Evolutionary conservation across 2,888 invertebrate species (phyloP).

Genomic region (Zygogramma bicolorata): DNA sequence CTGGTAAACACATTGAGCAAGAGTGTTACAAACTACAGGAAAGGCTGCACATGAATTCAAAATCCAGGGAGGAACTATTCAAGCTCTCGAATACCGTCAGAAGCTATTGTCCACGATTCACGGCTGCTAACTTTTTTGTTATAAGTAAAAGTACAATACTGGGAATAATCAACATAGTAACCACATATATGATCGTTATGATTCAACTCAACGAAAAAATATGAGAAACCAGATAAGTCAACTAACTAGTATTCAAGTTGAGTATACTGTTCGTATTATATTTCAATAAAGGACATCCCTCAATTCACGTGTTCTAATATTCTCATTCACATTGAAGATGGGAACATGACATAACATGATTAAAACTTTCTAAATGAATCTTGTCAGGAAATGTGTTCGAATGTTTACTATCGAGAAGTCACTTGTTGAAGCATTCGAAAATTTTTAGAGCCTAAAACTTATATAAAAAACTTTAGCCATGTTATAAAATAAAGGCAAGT

Average conservation of each 20-base stretch:
- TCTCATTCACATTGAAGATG: too few relatives aligned
- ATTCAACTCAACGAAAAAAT: slow-evolving; percentile 24
- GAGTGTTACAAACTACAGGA: slow-evolving; percentile 27
- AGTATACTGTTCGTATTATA: background rate
- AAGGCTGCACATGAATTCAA: slow-evolving; percentile 22
- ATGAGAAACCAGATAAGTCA: background rate
- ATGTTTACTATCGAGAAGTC: too few relatives aligned
- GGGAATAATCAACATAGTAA: slow-evolving; percentile 26
- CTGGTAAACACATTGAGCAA: slow-evolving; percentile 10
- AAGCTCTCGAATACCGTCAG: slow-evolving; percentile 19
- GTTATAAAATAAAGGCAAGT: too few relatives aligned
- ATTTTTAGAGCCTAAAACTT: too few relatives aligned
- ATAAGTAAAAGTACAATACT: slow-evolving; percentile 30
- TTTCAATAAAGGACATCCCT: background rate
- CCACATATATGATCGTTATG: slow-evolving; percentile 34
- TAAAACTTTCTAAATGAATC: too few relatives aligned
- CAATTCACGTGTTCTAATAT: too few relatives aligned
- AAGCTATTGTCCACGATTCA: slow-evolving; percentile 23
- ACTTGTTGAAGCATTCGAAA: too few relatives aligned
- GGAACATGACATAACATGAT: too few relatives aligned
- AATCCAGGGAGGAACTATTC: slow-evolving; percentile 28
- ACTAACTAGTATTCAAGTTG: background rate
- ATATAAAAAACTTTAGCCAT: too few relatives aligned
- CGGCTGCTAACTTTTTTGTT: slow-evolving; percentile 33
- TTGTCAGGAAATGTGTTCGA: too few relatives aligned